These are phyloP conservation scores for Phoebastria nigripes DNA, from an alignment of 2,797 vertebrate species.

Conservation along the genomic window DNA sequence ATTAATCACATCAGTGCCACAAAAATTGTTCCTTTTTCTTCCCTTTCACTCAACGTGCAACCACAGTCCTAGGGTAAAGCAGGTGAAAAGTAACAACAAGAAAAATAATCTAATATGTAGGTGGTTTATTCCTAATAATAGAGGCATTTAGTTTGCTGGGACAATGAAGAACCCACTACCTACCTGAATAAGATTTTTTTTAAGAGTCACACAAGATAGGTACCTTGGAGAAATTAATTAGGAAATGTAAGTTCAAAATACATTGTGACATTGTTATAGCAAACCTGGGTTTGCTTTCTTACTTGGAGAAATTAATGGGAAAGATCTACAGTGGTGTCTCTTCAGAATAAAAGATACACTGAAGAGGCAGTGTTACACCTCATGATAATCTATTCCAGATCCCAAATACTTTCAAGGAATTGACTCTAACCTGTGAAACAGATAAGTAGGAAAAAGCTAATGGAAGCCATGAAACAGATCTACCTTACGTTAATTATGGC, in stretches of 20 bases:
- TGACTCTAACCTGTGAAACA: not conserved
- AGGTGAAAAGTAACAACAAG: not conserved
- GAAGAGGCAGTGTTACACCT: not conserved
- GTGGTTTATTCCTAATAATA: not conserved
- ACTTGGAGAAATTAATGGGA: not conserved
- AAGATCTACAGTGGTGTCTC: not conserved
- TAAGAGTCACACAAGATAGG: not conserved
- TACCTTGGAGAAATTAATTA: not conserved
- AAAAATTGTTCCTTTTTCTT: not conserved
- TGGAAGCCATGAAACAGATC: not conserved
- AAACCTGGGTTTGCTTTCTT: not conserved
- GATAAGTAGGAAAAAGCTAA: not conserved
- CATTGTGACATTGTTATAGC: not conserved
- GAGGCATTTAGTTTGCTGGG: not conserved
- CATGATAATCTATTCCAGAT: not conserved
- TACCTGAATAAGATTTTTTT: not conserved
- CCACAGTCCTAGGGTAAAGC: not conserved
- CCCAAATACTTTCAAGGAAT: not conserved
- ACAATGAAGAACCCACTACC: not conserved
- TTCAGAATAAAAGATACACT: not conserved
- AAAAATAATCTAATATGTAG: not conserved
- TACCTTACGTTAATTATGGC: not conserved
- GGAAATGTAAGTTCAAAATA: not conserved
- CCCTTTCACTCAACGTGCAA: not conserved
- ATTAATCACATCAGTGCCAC: not conserved